phyloP scores from a whole-genome alignment of 2,888 invertebrate genomes.

The Atherix ibis region DNA sequence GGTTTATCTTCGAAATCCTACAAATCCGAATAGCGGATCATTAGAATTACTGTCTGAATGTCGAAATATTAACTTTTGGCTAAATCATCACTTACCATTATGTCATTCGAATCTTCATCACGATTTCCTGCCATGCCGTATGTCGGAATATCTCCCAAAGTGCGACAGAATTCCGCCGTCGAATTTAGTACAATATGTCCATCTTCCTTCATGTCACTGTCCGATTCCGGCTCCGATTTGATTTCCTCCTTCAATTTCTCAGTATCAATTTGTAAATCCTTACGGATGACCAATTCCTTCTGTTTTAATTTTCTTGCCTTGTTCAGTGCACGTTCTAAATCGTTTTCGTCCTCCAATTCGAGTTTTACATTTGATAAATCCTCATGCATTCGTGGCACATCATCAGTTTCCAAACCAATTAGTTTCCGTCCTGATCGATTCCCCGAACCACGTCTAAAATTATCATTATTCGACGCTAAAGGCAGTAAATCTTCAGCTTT shows the following conservation, averaged over 20 bases:
- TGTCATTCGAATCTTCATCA: constrained; percentile 57
- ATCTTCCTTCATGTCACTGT: constrained; percentile 24
- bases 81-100: constrained; percentile 31
- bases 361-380: constrained; percentile 36
- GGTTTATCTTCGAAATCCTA: constrained; percentile 29
- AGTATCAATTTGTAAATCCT: constrained; percentile 25
- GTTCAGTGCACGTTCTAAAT: constrained; percentile 54
- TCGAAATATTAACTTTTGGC: no score
- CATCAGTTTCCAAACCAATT: constrained; percentile 40
- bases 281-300: constrained; percentile 28
- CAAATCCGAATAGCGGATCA: no score
- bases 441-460: constrained; percentile 26
- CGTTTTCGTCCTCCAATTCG: constrained; percentile 52
- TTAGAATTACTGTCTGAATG: no score
- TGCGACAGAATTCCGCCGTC: constrained; percentile 93
- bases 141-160: constrained; percentile 88
- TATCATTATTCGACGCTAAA: constrained; percentile 25
- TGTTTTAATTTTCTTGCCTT: constrained; percentile 55
- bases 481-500: constrained; percentile 58
- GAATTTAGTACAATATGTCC: constrained; percentile 71
- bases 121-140: constrained; percentile 84
- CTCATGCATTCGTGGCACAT: constrained; percentile 36
- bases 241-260: constrained; percentile 37
- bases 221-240: constrained; percentile 42
- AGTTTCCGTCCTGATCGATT: constrained; percentile 37